These are phyloP conservation scores for Psilopsiagon aurifrons DNA, from an alignment of 2,113 vertebrate genomes.

Conservation along the genomic window DNA sequence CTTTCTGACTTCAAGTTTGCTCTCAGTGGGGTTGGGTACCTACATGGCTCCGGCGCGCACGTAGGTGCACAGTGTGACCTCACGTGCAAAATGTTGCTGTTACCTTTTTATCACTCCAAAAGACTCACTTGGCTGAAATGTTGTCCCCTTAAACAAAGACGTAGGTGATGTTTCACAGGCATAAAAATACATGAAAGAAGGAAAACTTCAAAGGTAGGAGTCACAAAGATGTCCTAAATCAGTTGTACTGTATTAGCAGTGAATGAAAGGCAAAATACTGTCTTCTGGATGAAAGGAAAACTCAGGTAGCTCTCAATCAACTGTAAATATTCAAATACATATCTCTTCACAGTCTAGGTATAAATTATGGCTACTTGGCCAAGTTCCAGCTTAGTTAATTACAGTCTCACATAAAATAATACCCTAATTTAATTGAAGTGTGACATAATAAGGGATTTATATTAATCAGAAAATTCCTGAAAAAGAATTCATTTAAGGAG, in stretches of 20 bases:
- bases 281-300: not conserved
- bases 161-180: not conserved
- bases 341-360: not conserved
- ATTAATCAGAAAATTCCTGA: constrained; percentile 25
- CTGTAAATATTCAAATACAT: not conserved
- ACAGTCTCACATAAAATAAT: constrained; percentile 39
- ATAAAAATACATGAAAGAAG: not conserved
- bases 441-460: constrained; percentile 32
- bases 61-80: rapidly evolving
- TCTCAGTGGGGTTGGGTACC: not conserved
- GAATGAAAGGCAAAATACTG: not conserved
- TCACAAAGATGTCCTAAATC: not conserved
- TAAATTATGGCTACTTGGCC: constrained; percentile 35
- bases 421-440: constrained; percentile 36
- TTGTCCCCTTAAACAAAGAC: not conserved
- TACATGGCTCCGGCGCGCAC: rapidly evolving
- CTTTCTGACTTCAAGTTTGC: constrained; percentile 11
- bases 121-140: not conserved
- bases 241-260: not conserved
- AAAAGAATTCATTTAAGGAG: constrained; percentile 26
- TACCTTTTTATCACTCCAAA: not conserved
- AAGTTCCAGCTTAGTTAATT: constrained; percentile 48
- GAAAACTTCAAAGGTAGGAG: not conserved
- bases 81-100: not conserved
- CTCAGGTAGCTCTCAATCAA: not conserved